Base-by-base conservation (phyloP, 2,888 invertebrate species). In the Himalopsyche tibetana region DNA sequence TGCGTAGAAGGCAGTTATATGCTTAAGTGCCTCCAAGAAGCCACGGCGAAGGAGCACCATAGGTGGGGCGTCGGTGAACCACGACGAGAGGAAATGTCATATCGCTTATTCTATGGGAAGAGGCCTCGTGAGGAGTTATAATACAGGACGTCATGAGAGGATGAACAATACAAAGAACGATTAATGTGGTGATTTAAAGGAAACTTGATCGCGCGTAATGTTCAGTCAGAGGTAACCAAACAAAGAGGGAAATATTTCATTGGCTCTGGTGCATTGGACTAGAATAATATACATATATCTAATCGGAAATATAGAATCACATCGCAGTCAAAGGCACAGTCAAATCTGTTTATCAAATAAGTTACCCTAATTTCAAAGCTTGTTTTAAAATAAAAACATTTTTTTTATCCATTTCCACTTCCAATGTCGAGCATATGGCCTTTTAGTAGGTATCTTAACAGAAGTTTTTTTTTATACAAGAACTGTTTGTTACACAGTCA, bases 1-100 rank as follows among this genome's bases (percentile, higher is more conserved):
- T 83, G 63, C 63, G 63, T 28, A 63, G 19, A 63, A 56, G 63
- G 63, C 84, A 86, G 69, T 84, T 88, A 86, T 83, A 87, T 84
- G 87, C 87, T 87, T 87, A 88, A 88, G 86, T 86, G 82, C 40
- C 82, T 55, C 51, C 36, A 80, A 80, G 82, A 81, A 80, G 83
- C 80, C 83, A 82, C 40, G 69, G 55, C 55, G 51, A 55, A 63
- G 83, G 83, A 80, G 56, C 55, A 55, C 74, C 74, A 74, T 83
- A 69, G 88, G 88, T 80, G 55, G 87, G 88, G 88, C 88, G 40
- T 80, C 88, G 42, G 36, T 86, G 83, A 85, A 87, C 83, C 88
- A 86, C 56, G 84, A 86, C 87, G 15, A 79, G 82, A 87, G 88
- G 87, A 88, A 87, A 84, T 88, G 84, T 87, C 83, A 83, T 82